Evolutionary conservation across 2,888 invertebrate genomes (phyloP).

Genomic region (Alloscopus bannaensis): DNA sequence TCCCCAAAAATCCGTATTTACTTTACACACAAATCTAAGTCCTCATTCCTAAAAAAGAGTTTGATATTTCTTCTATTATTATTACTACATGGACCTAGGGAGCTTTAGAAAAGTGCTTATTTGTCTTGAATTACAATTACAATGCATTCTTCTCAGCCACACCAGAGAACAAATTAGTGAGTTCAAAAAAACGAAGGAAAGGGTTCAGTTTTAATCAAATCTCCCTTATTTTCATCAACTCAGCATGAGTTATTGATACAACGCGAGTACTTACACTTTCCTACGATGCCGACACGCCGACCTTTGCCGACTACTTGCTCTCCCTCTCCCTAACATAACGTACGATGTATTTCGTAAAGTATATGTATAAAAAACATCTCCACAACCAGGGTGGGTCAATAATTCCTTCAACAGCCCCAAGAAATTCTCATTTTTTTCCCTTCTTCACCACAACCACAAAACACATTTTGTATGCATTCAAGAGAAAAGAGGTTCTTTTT

Average conservation of each 20-base stretch:
- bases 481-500: constrained; percentile 43
- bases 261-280: constrained; percentile 35
- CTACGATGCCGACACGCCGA: constrained; percentile 55
- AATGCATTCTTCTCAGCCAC: constrained; percentile 47
- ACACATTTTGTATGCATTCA: constrained; percentile 34
- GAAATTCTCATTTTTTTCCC: too few species aligned
- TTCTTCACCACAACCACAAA: constrained; percentile 44
- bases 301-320: constrained; percentile 50
- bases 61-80: neutral
- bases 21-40: neutral
- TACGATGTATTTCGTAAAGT: too few species aligned
- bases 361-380: too few species aligned
- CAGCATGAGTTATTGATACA: constrained; percentile 63
- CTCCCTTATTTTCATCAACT: constrained; percentile 61
- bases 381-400: constrained; percentile 61
- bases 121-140: too few species aligned
- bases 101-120: too few species aligned
- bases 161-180: constrained; percentile 60
- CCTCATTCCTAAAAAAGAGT: neutral
- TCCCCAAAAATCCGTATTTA: constrained; percentile 8
- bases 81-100: neutral
- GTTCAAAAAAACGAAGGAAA: constrained; percentile 47
- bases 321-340: too few species aligned
- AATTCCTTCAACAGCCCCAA: constrained; percentile 53
- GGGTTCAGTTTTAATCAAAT: constrained; percentile 57